These are phyloP conservation scores for Camponotus pennsylvanicus DNA, from an alignment of 1,140 invertebrate species.

Conservation along the genomic window DNA sequence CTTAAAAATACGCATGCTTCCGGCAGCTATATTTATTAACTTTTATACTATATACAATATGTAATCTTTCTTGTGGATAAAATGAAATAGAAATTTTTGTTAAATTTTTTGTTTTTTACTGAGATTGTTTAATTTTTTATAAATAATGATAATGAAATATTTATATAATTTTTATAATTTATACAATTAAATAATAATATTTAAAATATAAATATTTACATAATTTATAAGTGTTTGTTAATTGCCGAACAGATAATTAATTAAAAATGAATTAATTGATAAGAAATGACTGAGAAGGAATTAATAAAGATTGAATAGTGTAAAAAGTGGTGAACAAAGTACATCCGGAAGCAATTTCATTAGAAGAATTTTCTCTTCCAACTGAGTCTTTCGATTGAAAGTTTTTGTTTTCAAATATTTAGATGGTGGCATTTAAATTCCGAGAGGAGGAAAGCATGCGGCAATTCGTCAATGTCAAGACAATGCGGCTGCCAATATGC, in stretches of 20 bases:
- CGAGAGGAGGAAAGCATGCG: conserved; percentile 29
- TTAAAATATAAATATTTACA: neutral
- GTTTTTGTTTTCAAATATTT: conserved; percentile 36
- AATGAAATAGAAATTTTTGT: neutral
- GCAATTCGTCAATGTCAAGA: conserved; percentile 61
- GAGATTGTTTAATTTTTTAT: neutral
- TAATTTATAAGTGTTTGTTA: neutral
- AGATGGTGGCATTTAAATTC: conserved; percentile 53
- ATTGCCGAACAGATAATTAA: neutral
- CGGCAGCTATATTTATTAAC: conserved; percentile 4
- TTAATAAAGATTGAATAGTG: conserved; percentile 32
- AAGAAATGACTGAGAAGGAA: neutral
- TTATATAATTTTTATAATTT: neutral
- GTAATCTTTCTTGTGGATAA: neutral
- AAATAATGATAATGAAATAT: neutral
- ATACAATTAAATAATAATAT: no score
- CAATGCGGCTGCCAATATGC: conserved; percentile 44
- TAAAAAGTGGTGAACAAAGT: neutral
- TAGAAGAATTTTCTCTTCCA: conserved; percentile 36
- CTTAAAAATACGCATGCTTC: neutral
- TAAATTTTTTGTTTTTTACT: no score
- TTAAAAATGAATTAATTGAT: conserved; percentile 11
- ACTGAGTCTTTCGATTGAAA: neutral
- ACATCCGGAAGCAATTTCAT: conserved; percentile 33
- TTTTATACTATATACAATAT: neutral